Evolutionary conservation across 92 coral and sea anemone species (phyloP).

Genomic region (Pocillopora meandrina): DNA sequence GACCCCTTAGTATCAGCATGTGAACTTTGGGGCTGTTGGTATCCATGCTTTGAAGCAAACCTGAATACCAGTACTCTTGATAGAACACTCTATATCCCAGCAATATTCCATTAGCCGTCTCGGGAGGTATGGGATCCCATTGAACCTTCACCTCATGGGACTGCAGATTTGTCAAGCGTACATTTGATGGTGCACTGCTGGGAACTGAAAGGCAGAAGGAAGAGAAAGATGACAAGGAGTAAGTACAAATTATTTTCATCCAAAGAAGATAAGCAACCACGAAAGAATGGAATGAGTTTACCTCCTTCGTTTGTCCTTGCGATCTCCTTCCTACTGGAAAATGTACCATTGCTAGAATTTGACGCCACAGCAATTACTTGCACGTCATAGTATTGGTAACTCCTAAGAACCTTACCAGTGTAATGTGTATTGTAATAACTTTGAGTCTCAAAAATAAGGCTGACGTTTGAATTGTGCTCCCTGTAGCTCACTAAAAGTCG

Average conservation of each 20-base stretch:
- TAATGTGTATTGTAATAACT: not conserved
- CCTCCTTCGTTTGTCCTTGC: slow-evolving; percentile 23
- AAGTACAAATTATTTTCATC: no score
- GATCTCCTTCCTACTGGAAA: not conserved
- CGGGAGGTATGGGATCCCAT: slow-evolving; percentile 19
- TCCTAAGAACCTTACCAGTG: not conserved
- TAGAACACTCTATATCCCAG: slow-evolving; percentile 23
- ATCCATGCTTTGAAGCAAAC: not conserved
- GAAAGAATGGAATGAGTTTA: not conserved
- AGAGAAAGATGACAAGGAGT: no score
- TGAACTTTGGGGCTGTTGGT: not conserved
- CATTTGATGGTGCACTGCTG: slow-evolving; percentile 1
- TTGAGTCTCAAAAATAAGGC: not conserved
- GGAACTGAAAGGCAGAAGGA: slow-evolving; percentile 5
- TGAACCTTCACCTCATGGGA: slow-evolving; percentile 7
- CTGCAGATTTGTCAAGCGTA: not conserved
- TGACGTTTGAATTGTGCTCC: not conserved
- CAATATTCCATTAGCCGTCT: not conserved
- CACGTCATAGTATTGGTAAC: slow-evolving; percentile 13
- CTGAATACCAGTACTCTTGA: not conserved
- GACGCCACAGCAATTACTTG: slow-evolving; percentile 11
- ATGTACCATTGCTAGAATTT: not conserved
- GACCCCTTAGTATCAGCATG: not conserved
- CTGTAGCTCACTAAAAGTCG: slow-evolving; percentile 13
- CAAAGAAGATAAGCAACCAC: no score